Percentiles rank a stretch among this genome's conserved stretches.
Conservation (phyloP, 2,113 vertebrate species). For the Sorex araneus region DNA sequence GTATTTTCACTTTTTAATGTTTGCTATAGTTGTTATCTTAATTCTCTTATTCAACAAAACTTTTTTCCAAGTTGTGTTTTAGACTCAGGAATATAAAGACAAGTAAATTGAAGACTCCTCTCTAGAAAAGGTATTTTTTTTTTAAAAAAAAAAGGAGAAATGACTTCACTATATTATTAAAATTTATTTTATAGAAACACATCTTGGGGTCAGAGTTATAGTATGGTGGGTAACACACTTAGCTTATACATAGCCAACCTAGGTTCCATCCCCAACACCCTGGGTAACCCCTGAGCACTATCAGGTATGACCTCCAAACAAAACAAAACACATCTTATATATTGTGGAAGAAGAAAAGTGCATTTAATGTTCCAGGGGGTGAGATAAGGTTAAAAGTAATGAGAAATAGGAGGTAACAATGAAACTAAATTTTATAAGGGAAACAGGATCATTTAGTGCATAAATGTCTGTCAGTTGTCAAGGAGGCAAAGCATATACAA, state of each 20-base stretch:
- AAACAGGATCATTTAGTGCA: no score
- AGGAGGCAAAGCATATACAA: not conserved
- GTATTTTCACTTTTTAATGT: not conserved
- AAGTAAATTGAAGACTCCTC: not conserved
- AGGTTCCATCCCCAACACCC: no score
- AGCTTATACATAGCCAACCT: no score
- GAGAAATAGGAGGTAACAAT: no score
- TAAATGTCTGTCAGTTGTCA: not conserved
- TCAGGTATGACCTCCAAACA: no score
- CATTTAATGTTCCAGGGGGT: no score
- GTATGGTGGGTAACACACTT: no score
- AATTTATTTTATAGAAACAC: not conserved
- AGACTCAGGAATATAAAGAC: not conserved
- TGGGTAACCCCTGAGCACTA: no score
- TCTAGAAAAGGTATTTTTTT: no score
- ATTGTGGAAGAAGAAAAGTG: no score
- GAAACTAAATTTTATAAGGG: no score
- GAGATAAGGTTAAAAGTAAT: not conserved
- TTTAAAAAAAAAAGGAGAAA: not conserved
- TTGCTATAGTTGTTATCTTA: not conserved
- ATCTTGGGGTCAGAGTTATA: not conserved
- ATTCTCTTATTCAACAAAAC: slow-evolving; percentile 28
- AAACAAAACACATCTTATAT: no score
- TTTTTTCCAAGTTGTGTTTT: not conserved
- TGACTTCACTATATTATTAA: not conserved